These are phyloP conservation scores for Holcopasites calliopsidis DNA, from an alignment of 1,140 invertebrate genomes.

Conservation along the genomic window DNA sequence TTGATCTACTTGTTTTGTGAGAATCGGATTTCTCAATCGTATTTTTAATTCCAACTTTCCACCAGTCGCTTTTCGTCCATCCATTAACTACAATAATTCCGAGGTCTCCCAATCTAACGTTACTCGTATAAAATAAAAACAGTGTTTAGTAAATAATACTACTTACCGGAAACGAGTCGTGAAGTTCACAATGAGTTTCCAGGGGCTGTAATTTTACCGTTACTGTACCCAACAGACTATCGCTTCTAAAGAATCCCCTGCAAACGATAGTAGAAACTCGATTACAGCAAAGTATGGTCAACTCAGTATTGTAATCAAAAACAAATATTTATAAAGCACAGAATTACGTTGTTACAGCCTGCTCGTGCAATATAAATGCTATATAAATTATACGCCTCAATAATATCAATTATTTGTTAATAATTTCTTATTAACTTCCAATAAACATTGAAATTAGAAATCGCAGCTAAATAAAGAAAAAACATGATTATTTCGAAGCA, in stretches of 20 bases:
- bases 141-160: constrained; percentile 16
- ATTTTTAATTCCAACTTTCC: constrained; percentile 96
- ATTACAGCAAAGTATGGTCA: not conserved
- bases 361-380: constrained; percentile 54
- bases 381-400: not conserved
- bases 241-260: constrained; percentile 94
- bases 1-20: constrained; percentile 94
- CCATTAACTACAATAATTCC: constrained; percentile 84
- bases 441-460: not conserved
- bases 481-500: too few species aligned
- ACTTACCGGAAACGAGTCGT: constrained; percentile 95
- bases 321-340: not conserved
- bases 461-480: too few species aligned
- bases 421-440: too few species aligned
- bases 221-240: constrained; percentile 91
- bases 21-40: constrained; percentile 93
- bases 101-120: not conserved
- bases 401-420: not conserved
- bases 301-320: not conserved
- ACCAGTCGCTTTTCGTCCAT: constrained; percentile 91
- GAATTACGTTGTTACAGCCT: constrained; percentile 68
- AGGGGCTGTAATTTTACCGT: constrained; percentile 91
- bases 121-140: not conserved
- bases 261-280: constrained; percentile 78
- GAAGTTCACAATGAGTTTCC: constrained; percentile 91